Conservation (phyloP, 2,113 vertebrate genomes). For the Crotalus tigris region DNA sequence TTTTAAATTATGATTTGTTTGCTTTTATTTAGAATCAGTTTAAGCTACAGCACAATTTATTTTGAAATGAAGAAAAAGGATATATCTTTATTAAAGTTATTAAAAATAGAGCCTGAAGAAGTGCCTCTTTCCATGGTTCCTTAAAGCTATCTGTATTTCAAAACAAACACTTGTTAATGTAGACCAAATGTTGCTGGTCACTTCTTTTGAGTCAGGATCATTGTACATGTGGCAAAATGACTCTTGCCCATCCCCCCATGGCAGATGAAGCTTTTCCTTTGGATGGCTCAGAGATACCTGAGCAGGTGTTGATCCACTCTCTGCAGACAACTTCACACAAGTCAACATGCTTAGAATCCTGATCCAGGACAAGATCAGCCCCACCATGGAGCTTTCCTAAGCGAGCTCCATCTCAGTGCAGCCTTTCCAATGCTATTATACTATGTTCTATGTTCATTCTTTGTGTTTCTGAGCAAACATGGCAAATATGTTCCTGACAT, state of each 20-base stretch:
- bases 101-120: conserved; percentile 33
- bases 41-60: conserved; percentile 59
- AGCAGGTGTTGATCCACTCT: not conserved
- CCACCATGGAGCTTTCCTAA: not conserved
- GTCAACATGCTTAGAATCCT: not conserved
- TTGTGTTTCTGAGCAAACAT: not conserved
- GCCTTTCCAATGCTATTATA: not conserved
- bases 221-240: conserved; percentile 10
- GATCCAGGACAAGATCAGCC: not conserved
- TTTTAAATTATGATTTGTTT: conserved; percentile 68
- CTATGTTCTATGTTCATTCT: not conserved
- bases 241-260: not conserved
- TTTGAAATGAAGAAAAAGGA: conserved; percentile 32
- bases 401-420: too few relatives aligned
- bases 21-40: conserved; percentile 67
- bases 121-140: conserved; percentile 60
- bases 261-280: not conserved
- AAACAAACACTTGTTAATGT: conserved; percentile 65
- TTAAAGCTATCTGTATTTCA: conserved; percentile 61
- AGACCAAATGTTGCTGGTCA: conserved; percentile 55
- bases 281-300: not conserved
- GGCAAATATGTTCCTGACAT: not conserved
- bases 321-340: not conserved
- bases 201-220: not conserved
- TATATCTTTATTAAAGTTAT: conserved; percentile 48